Evolutionary conservation across 2,113 vertebrate species (phyloP).

Genomic region (Crotalus tigris): DNA sequence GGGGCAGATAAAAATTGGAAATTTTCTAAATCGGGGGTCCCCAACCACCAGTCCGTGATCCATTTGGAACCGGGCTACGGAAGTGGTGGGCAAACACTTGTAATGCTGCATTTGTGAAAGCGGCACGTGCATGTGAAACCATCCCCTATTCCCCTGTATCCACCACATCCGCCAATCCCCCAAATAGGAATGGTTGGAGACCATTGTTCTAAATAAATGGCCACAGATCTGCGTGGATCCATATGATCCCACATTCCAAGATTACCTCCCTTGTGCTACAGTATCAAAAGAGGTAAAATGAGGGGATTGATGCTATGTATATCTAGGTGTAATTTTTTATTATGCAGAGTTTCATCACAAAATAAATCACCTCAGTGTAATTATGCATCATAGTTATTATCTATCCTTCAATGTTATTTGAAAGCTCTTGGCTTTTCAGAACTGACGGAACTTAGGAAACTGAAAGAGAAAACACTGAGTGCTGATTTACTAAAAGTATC

Average conservation of each 20-base stretch:
- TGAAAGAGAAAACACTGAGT: neutral
- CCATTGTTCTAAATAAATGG: neutral
- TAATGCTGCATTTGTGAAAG: neutral
- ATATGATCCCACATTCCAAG: neutral
- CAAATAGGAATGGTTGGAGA: neutral
- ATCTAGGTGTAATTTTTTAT: neutral
- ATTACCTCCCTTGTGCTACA: neutral
- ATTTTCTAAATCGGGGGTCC: neutral
- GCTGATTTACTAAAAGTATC: conserved; percentile 19
- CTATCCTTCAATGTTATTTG: neutral
- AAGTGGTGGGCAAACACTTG: neutral
- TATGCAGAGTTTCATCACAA: neutral
- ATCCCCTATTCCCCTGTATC: neutral
- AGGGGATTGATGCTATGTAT: neutral
- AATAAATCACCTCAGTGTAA: neutral
- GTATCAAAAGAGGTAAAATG: neutral
- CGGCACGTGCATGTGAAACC: neutral
- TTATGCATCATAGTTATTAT: neutral
- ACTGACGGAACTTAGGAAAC: neutral
- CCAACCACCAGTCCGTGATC: neutral
- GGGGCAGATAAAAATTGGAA: neutral
- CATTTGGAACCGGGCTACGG: neutral
- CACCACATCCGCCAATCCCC: too few relatives aligned
- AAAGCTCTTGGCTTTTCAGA: neutral
- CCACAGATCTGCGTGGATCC: neutral